Evolutionary conservation across 2,888 invertebrate species (phyloP), one percentile per base, ranked within the genome.

Genomic region (Pharmacophagus antenor): DNA sequence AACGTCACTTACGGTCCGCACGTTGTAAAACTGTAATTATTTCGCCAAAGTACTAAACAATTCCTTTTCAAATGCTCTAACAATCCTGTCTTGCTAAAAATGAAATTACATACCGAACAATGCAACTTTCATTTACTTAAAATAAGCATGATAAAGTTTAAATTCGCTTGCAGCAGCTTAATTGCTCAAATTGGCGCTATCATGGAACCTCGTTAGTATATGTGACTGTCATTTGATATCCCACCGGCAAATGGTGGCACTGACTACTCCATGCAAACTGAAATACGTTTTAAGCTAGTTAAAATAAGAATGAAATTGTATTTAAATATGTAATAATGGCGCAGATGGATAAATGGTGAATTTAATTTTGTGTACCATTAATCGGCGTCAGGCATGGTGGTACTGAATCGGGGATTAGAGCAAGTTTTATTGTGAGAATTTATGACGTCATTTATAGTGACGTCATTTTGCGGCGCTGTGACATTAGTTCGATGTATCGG

Each of bases 321-420:
- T 65, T 65, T 67, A 63, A 61, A 63, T 66, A 67, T 65, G 64
- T 66, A 66, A 71, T 68, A 65, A 64, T 66, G 71, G 70, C 74
- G 66, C 77, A 79, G 76, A 81, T 84, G 81, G 79, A 79, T 74
- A 81, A 79, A 77, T 85, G 82, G 77, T 78, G 82, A 85, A 83
- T 86, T 87, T 84, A 85, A 88, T 87, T 88, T 82, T 76, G 80
- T 76, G 76, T 79, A 77, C 82, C 85, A 85, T 88, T 87, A 85
- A 88, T 85, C 80, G 83, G 77, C 76, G 79, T 82, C 80, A 76
- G 77, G 71, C 73, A 73, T 78, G 77, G 80, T 77, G 74, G 75
- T 73, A 72, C 62, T 18, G 44, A 8, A 21, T 23, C 27, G 69
- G 77, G 86, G 84, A 84, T 88, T 84, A 86, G 80, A 70, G 66